Percentiles rank a stretch among this genome's conserved stretches.
These are phyloP conservation scores for Andricus quercusramuli DNA, from an alignment of 2,888 invertebrate genomes.

Conservation along the genomic window DNA sequence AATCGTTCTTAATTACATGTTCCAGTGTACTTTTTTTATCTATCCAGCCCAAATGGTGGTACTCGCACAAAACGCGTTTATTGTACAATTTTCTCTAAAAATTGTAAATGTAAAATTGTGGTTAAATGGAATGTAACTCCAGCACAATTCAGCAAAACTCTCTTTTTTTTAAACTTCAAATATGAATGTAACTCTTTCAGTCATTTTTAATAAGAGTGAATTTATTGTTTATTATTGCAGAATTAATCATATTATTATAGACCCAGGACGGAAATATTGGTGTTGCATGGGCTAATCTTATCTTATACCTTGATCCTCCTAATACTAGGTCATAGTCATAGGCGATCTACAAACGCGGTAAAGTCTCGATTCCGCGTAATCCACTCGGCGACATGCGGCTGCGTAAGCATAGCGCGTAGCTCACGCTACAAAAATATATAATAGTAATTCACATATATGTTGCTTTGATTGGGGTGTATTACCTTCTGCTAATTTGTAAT, in stretches of 20 bases:
- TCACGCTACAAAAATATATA: neutral
- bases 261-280: constrained; percentile 35
- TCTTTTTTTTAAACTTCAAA: too few relatives aligned
- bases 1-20: too few relatives aligned
- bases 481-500: neutral
- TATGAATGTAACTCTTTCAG: too few relatives aligned
- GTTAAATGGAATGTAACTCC: too few relatives aligned
- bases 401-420: constrained; percentile 10
- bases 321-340: constrained; percentile 59
- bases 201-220: neutral
- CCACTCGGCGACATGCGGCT: constrained; percentile 29
- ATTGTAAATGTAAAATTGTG: too few relatives aligned
- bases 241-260: neutral
- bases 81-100: too few relatives aligned
- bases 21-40: too few relatives aligned
- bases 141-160: too few relatives aligned
- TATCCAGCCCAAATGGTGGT: too few relatives aligned
- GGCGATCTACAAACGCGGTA: constrained; percentile 43
- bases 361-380: constrained; percentile 42
- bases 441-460: constrained; percentile 33
- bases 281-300: constrained; percentile 69
- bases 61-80: too few relatives aligned
- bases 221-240: neutral
- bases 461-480: constrained; percentile 42
- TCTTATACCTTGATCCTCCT: constrained; percentile 72